These are phyloP conservation scores for Liposcelis brunnea DNA, from an alignment of 2,888 invertebrate species.

Conservation along the genomic window DNA sequence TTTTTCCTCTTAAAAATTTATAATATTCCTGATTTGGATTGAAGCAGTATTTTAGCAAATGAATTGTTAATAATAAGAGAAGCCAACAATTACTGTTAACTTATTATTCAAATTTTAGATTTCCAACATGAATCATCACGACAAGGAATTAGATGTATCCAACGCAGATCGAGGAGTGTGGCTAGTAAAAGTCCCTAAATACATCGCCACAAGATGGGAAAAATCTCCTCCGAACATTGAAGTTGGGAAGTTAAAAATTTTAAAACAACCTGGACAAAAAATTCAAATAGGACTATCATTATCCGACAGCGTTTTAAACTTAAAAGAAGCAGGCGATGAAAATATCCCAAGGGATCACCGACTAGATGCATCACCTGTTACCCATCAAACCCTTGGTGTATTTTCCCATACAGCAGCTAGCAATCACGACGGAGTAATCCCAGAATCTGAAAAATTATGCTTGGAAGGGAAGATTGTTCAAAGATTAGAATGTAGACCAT, in stretches of 20 bases:
- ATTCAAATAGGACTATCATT: conserved; percentile 77
- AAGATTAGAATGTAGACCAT: conserved; percentile 83
- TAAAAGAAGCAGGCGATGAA: conserved; percentile 61
- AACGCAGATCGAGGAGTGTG: conserved; percentile 85
- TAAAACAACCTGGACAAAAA: conserved; percentile 59
- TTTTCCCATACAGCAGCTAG: conserved; percentile 63
- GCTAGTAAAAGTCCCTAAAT: conserved; percentile 93
- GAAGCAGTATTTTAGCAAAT: no score
- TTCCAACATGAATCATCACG: conserved; percentile 32
- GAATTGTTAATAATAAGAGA: no score
- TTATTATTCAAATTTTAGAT: no score
- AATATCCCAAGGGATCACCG: conserved; percentile 81
- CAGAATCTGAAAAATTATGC: conserved; percentile 65
- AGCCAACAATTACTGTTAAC: no score
- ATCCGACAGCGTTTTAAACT: conserved; percentile 59
- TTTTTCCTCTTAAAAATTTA: no score
- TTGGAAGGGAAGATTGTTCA: conserved; percentile 95
- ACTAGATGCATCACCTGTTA: conserved; percentile 78
- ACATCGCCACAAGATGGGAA: conserved; percentile 89
- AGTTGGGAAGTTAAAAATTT: conserved; percentile 83
- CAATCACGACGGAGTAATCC: conserved; percentile 44
- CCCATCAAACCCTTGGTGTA: conserved; percentile 79
- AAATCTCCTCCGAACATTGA: conserved; percentile 80
- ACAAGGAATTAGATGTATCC: conserved; percentile 69
- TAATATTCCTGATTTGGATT: no score